Evolutionary conservation across 1,140 invertebrate genomes (phyloP).

Genomic region (Tenebrio molitor): DNA sequence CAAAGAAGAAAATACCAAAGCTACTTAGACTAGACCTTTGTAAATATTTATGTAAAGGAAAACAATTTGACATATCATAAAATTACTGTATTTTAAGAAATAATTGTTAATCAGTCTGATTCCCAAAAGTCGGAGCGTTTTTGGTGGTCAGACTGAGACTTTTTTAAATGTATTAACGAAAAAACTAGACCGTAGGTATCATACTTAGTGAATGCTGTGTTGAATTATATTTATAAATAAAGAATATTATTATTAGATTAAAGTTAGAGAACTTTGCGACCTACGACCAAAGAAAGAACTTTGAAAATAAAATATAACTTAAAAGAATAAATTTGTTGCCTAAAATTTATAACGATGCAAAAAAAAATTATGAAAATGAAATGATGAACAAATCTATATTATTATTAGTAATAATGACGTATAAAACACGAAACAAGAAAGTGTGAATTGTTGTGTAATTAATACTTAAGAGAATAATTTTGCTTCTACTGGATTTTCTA

Average conservation of each 20-base stretch:
- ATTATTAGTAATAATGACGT: conserved; percentile 1
- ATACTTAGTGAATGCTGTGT: conserved; percentile 49
- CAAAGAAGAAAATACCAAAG: conserved; percentile 16
- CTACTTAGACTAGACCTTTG: conserved; percentile 44
- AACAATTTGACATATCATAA: conserved; percentile 63
- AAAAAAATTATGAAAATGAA: background rate
- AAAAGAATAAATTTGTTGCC: conserved; percentile 30
- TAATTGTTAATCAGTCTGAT: conserved; percentile 36
- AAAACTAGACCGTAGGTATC: conserved; percentile 42
- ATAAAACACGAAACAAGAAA: conserved; percentile 35
- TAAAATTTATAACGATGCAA: conserved; percentile 35
- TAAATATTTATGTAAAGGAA: conserved; percentile 59
- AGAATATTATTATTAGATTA: conserved; percentile 22
- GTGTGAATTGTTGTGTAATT: conserved; percentile 32
- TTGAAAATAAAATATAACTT: background rate
- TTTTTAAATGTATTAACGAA: conserved; percentile 40
- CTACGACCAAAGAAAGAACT: conserved; percentile 35
- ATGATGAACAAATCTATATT: conserved; percentile 28
- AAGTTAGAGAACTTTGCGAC: conserved; percentile 28
- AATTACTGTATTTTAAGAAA: conserved; percentile 41
- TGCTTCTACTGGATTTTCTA: conserved; percentile 25
- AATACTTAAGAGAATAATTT: conserved; percentile 19
- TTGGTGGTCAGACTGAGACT: conserved; percentile 3
- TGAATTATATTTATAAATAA: conserved; percentile 50
- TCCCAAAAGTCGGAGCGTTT: conserved; percentile 10